phyloP scores from a whole-genome alignment of 2,113 vertebrate genomes.

The Pseudorasbora parva region DNA sequence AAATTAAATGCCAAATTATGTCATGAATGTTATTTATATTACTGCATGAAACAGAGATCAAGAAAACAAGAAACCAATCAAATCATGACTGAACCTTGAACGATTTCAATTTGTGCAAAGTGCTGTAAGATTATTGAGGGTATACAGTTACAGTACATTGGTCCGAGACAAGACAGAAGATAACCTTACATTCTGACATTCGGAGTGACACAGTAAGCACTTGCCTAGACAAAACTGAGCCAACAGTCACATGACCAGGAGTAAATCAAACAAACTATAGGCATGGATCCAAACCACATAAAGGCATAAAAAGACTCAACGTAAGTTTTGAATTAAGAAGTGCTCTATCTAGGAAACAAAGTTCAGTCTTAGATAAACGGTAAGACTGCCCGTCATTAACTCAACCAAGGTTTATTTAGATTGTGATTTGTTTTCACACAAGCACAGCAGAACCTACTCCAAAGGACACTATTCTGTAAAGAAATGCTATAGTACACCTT shows the following conservation, averaged over 20 bases:
- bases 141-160: slow-evolving; percentile 51
- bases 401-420: neutral
- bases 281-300: neutral
- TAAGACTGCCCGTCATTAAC: neutral
- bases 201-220: slow-evolving; percentile 24
- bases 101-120: neutral
- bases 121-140: slow-evolving; percentile 28
- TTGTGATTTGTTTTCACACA: neutral
- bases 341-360: neutral
- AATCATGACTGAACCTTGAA: slow-evolving; percentile 37
- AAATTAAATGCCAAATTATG: slow-evolving; percentile 2
- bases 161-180: slow-evolving; percentile 48
- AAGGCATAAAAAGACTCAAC: neutral
- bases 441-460: neutral
- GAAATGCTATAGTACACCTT: neutral
- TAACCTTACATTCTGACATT: slow-evolving; percentile 38
- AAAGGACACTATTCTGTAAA: neutral
- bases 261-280: neutral
- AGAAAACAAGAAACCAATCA: slow-evolving; percentile 12
- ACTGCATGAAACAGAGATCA: neutral
- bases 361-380: neutral
- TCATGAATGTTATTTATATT: slow-evolving; percentile 24
- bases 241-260: neutral
- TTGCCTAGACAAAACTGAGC: neutral
- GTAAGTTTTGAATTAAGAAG: neutral